phyloP scores from a whole-genome alignment of 2,888 invertebrate species.

The Phytoseiulus persimilis region DNA sequence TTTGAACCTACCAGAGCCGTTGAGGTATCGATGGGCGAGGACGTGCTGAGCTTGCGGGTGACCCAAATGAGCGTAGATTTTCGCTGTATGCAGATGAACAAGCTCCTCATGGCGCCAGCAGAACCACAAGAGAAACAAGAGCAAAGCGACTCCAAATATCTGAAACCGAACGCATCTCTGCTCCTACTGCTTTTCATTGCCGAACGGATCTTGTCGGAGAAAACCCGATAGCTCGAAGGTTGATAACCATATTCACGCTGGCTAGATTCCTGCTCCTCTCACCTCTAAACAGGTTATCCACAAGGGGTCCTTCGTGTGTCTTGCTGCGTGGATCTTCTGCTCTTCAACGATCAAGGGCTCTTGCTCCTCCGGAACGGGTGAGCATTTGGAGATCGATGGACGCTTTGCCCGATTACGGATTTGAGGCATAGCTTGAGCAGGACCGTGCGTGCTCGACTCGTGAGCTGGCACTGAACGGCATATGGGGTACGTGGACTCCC shows the following conservation, averaged over 20 bases:
- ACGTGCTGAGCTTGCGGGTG: slow-evolving; percentile 46
- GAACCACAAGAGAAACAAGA: slow-evolving; percentile 43
- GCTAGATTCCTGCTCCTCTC: neutral
- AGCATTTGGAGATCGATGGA: neutral
- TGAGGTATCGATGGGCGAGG: slow-evolving; percentile 46
- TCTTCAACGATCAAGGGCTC: slow-evolving; percentile 15
- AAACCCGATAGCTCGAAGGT: too few relatives aligned
- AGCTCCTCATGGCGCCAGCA: slow-evolving; percentile 46
- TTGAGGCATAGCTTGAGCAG: neutral
- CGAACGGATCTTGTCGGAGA: too few relatives aligned
- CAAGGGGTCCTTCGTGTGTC: slow-evolving; percentile 23
- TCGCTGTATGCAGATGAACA: slow-evolving; percentile 45
- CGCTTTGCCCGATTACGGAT: slow-evolving; percentile 11
- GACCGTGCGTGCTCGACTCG: neutral
- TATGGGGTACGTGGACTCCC: neutral
- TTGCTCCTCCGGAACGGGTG: slow-evolving; percentile 10
- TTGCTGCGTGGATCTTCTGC: neutral
- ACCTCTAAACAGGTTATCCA: slow-evolving; percentile 25
- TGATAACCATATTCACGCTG: too few relatives aligned
- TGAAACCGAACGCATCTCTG: slow-evolving; percentile 14
- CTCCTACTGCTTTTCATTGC: too few relatives aligned
- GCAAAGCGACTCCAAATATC: slow-evolving; percentile 42
- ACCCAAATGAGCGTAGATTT: slow-evolving; percentile 45
- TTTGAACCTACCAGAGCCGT: slow-evolving; percentile 52
- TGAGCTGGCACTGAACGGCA: neutral